These are phyloP conservation scores for Gambusia yucatana DNA, from an alignment of 2,797 vertebrate genomes.

Conservation along the genomic window DNA sequence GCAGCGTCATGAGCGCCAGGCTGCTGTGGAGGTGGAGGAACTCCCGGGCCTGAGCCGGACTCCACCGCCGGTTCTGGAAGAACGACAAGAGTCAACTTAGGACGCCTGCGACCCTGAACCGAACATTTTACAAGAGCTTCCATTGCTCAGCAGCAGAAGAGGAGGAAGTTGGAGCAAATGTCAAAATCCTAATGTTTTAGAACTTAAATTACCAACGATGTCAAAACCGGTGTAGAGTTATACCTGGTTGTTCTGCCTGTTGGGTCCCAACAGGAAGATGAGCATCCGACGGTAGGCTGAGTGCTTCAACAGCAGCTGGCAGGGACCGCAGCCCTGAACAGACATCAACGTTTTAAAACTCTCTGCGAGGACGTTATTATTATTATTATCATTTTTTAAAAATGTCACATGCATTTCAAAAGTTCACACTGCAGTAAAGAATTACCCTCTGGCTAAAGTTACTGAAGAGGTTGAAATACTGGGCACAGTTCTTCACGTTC, in stretches of 20 bases:
- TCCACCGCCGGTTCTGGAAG: slow-evolving; percentile 96
- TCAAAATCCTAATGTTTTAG: not conserved
- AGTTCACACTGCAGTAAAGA: not conserved
- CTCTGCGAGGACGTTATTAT: not conserved
- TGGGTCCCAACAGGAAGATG: slow-evolving; percentile 92
- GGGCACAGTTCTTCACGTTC: slow-evolving; percentile 98
- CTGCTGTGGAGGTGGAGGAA: slow-evolving; percentile 96
- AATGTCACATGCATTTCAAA: not conserved
- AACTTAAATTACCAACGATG: not conserved
- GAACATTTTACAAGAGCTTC: not conserved
- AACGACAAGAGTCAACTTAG: not conserved
- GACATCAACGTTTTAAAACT: not conserved
- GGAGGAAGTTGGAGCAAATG: not conserved
- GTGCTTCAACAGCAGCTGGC: slow-evolving; percentile 91
- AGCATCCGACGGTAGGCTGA: slow-evolving; percentile 93
- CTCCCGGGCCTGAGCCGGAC: slow-evolving; percentile 95
- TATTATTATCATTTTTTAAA: not conserved
- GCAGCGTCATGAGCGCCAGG: slow-evolving; percentile 91
- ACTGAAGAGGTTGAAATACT: slow-evolving; percentile 97
- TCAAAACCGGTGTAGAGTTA: not conserved
- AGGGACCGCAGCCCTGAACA: slow-evolving; percentile 88
- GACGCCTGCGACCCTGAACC: no score
- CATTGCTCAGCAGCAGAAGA: not conserved
- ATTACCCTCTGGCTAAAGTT: slow-evolving; percentile 97
- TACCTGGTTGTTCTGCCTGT: slow-evolving; percentile 95